These are phyloP conservation scores for Polydrusus pterygomalis DNA, from an alignment of 2,888 invertebrate species.

Conservation along the genomic window DNA sequence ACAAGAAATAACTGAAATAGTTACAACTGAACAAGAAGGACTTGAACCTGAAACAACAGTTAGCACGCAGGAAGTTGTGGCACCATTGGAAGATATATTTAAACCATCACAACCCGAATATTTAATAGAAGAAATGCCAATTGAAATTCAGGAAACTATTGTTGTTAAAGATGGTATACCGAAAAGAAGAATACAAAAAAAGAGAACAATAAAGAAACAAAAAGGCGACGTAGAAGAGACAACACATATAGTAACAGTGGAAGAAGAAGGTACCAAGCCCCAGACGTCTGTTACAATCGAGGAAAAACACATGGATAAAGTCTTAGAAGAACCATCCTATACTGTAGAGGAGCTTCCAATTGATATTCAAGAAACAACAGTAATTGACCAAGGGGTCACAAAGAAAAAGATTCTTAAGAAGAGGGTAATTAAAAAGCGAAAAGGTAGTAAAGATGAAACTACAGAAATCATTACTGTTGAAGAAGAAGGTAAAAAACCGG, in stretches of 20 bases:
- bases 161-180: slow-evolving; percentile 68
- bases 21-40: slow-evolving; percentile 67
- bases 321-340: slow-evolving; percentile 55
- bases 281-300: slow-evolving; percentile 61
- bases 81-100: too few species aligned
- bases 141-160: slow-evolving; percentile 60
- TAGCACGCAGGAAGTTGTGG: slow-evolving; percentile 39
- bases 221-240: slow-evolving; percentile 66
- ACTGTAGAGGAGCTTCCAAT: slow-evolving; percentile 60
- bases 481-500: slow-evolving; percentile 68
- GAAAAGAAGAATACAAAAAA: slow-evolving; percentile 66
- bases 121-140: slow-evolving; percentile 62
- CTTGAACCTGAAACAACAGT: slow-evolving; percentile 68
- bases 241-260: slow-evolving; percentile 68
- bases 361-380: slow-evolving; percentile 67
- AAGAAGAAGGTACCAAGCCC: slow-evolving; percentile 61
- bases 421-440: slow-evolving; percentile 62
- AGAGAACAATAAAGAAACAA: slow-evolving; percentile 63
- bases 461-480: slow-evolving; percentile 65
- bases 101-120: slow-evolving; percentile 41
- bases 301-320: slow-evolving; percentile 51
- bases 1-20: slow-evolving; percentile 65
- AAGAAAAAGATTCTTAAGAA: slow-evolving; percentile 64
- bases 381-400: slow-evolving; percentile 66
- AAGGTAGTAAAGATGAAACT: slow-evolving; percentile 62